These are phyloP conservation scores for Microcebus tavaratra DNA, from an alignment of 2,113 vertebrate species.

Conservation along the genomic window DNA sequence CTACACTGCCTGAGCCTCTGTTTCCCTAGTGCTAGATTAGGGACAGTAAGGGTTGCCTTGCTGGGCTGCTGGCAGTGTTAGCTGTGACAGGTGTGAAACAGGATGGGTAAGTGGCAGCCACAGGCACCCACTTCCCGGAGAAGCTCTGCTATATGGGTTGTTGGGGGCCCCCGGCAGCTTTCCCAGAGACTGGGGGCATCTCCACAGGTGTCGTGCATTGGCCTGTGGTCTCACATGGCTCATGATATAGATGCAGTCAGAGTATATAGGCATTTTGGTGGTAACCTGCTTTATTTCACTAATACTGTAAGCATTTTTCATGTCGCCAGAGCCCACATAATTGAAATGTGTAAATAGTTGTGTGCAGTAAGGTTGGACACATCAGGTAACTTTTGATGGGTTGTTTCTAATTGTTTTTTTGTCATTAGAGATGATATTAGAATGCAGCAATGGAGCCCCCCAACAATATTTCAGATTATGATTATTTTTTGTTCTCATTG, in stretches of 20 bases:
- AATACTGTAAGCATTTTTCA: rapidly evolving
- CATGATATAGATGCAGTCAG: rapidly evolving
- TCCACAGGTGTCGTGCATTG: rapidly evolving
- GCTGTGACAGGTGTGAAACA: rapidly evolving
- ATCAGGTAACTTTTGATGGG: rapidly evolving
- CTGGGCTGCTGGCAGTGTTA: rapidly evolving
- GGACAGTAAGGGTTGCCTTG: rapidly evolving
- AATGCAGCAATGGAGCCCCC: rapidly evolving
- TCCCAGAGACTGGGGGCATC: rapidly evolving
- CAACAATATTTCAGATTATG: no score
- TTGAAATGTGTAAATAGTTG: rapidly evolving
- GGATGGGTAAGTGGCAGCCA: rapidly evolving
- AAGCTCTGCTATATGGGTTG: rapidly evolving
- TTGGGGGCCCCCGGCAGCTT: rapidly evolving
- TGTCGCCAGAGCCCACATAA: rapidly evolving
- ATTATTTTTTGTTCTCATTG: rapidly evolving
- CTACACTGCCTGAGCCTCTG: rapidly evolving
- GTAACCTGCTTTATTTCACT: rapidly evolving
- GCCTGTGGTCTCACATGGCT: not conserved
- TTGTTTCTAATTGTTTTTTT: not conserved
- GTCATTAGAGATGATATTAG: rapidly evolving
- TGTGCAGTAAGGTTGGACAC: rapidly evolving
- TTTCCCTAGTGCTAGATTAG: rapidly evolving
- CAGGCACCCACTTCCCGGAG: not conserved
- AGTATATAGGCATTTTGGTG: rapidly evolving